A percentile compares a stretch with the other conserved stretches of the same genome.
Conservation (phyloP, 2,113 vertebrate species). For the Pachycephala philippinensis region DNA sequence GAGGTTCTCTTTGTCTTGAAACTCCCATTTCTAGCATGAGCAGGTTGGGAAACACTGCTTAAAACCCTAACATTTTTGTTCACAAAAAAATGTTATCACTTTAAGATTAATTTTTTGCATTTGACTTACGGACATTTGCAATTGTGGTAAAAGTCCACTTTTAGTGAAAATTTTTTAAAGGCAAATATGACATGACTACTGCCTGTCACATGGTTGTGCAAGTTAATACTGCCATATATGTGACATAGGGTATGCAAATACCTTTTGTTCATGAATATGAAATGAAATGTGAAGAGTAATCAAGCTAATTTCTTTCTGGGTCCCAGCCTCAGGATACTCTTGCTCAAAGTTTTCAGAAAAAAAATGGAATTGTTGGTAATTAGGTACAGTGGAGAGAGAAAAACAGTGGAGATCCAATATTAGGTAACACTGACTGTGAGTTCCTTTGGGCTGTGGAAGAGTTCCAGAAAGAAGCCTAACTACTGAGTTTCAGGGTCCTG, state of each 20-base stretch:
- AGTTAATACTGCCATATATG: not conserved
- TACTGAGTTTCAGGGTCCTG: not conserved
- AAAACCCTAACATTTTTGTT: not conserved
- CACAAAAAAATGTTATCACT: not conserved
- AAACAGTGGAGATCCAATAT: not conserved
- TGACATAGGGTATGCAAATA: not conserved
- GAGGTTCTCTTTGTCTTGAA: not conserved
- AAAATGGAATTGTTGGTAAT: not conserved
- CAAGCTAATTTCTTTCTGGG: not conserved
- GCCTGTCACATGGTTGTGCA: not conserved
- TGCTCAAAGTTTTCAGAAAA: not conserved
- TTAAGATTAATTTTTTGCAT: not conserved
- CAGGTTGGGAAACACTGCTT: not conserved
- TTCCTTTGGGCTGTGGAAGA: not conserved
- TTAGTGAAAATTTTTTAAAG: not conserved
- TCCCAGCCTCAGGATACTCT: not conserved
- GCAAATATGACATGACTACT: not conserved
- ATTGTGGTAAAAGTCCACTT: not conserved
- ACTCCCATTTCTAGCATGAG: not conserved
- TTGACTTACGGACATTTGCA: not conserved
- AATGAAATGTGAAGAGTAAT: not conserved
- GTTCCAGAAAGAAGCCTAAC: not conserved
- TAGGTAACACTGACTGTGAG: not conserved
- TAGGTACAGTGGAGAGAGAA: not conserved
- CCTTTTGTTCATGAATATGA: not conserved